phyloP scores from a whole-genome alignment of 2,113 vertebrate genomes.

The Malurus alboscapulatus region DNA sequence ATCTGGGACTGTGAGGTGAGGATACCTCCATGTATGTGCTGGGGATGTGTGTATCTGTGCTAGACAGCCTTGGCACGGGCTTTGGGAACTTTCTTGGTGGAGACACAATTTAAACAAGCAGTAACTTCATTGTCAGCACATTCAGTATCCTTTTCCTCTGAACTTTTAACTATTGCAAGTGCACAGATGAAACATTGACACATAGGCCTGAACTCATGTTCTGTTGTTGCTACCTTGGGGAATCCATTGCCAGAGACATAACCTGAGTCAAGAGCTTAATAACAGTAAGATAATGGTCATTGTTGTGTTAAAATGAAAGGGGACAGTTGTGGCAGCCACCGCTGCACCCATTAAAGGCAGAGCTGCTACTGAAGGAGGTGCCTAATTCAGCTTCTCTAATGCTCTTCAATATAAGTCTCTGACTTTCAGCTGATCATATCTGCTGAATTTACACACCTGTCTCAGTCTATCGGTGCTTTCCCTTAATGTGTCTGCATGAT shows the following conservation, averaged over 20 bases:
- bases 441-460: not conserved
- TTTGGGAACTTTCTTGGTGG: not conserved
- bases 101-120: not conserved
- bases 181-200: not conserved
- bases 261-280: not conserved
- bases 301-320: not conserved
- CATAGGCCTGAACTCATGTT: fast-evolving
- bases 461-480: not conserved
- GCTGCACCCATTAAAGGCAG: not conserved
- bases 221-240: not conserved
- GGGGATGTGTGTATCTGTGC: not conserved
- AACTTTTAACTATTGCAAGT: not conserved
- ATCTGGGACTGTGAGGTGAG: not conserved
- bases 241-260: not conserved
- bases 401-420: not conserved
- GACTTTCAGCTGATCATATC: not conserved
- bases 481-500: not conserved
- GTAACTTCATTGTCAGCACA: not conserved
- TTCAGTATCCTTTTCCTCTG: not conserved
- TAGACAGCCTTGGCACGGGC: not conserved
- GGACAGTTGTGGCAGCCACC: not conserved
- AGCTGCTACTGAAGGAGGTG: not conserved
- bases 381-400: not conserved
- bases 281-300: not conserved
- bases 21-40: not conserved